These are phyloP conservation scores for Edolisoma coerulescens DNA, from an alignment of 2,113 vertebrate species.

Conservation along the genomic window DNA sequence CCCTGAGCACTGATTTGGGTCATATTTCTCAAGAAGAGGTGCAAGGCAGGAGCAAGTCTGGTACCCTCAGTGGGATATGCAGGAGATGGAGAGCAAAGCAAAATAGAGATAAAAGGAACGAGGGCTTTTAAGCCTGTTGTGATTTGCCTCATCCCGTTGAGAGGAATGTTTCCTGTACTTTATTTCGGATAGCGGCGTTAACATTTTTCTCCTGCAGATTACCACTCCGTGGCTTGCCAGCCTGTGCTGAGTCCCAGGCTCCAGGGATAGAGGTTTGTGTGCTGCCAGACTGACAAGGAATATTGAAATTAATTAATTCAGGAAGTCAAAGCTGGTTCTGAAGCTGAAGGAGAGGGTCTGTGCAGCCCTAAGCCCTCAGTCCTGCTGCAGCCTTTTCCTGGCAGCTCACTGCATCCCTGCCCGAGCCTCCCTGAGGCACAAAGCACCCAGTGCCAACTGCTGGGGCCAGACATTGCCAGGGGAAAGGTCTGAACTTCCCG, in stretches of 20 bases:
- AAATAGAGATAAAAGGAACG: background rate
- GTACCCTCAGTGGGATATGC: rapidly evolving
- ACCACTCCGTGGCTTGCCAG: background rate
- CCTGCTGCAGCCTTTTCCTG: background rate
- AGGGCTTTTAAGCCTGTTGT: background rate
- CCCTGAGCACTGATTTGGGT: background rate
- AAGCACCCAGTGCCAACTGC: background rate
- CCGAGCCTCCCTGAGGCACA: background rate
- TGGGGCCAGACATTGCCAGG: background rate
- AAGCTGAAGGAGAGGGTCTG: background rate
- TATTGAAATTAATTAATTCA: background rate
- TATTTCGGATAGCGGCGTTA: background rate
- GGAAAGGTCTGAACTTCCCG: background rate
- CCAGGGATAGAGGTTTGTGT: background rate
- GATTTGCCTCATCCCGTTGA: background rate
- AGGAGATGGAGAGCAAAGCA: background rate
- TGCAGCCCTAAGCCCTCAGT: background rate
- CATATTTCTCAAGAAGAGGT: background rate
- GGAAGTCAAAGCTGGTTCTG: background rate
- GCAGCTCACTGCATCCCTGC: background rate
- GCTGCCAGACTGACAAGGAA: background rate
- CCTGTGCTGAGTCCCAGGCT: background rate
- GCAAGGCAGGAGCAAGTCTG: background rate
- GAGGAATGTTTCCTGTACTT: background rate
- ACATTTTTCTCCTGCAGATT: background rate